Evolutionary conservation across 2,888 invertebrate genomes (phyloP), one percentile per base, ranked within the genome.

Genomic region (Sphecodes monilicornis): DNA sequence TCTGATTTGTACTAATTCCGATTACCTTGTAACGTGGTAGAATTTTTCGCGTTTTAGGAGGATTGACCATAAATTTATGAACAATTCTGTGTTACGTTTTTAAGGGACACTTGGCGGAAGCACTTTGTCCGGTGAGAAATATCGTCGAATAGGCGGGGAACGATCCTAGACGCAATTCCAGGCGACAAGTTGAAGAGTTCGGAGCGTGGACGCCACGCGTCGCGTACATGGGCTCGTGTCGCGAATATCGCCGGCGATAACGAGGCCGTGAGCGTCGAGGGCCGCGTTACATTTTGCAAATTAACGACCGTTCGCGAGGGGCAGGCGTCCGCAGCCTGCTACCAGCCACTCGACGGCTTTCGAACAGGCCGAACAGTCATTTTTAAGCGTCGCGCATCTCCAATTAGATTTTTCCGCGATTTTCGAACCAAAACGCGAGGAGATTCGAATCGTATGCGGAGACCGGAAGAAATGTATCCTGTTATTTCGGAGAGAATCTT

Each of bases 231-330:
- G 11, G 32, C 50, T 60, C 77, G 77, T 77, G 80, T 74, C 64
- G 76, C 69, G 80, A 80, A 77, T 80, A 69, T 60, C 76, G 64
- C 13, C 22, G 22, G 46, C 80, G 80, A 84, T 84, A 84, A 84
- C 76, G 73, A 84, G 64, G 64, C 71, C 74, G 70, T 64, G 69
- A 69, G 68, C 36, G 64, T 64, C 64, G 64, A 64, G 64, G 64
- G 64, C 32, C 57, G 57, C 26, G 57, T 57, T 32, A 57, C 39
- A 70, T 76, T 70, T 69, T 70, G 54, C 76, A 39, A 76, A 76
- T 76, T 70, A 70, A 76, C 57, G 57, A 69, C 32, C 39, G 41
- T 54, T 41, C 26, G 57, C 69, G 69, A 26, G n/a, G n/a, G 36
- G 32, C 29, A 32, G 32, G 32, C 32, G 32, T 64, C 18, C 64